Base-by-base conservation (phyloP, 2,888 invertebrate genomes). In the Drosophila longiperda region DNA sequence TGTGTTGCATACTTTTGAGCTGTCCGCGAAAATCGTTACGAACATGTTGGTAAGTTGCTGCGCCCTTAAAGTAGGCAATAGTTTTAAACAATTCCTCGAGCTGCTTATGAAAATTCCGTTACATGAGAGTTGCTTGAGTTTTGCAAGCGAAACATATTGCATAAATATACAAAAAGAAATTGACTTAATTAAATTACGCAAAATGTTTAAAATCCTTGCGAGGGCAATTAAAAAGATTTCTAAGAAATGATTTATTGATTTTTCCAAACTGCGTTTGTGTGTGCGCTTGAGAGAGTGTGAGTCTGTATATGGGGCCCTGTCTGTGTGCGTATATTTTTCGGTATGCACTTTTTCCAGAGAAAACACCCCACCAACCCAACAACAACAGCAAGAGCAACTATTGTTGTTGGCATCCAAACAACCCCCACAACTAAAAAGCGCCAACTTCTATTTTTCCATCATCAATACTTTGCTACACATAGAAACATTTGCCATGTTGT, bases 291-390 rank as follows among this genome's bases (percentile, higher is more conserved):
- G 59, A 61, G 75, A 54, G 69, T 70, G 38, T 59, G 32, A 59
- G 58, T 33, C 64, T 60, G 69, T 59, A 45, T 50, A 61, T 78
- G 63, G 62, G 60, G 26, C 64, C 60, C 71, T 78, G 75, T 68
- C 74, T 74, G 83, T 82, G 83, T 75, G 86, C 72, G 82, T 83
- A 77, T 78, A 85, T 71, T 89, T 87, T 89, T 87, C 89, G 80
- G 89, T 87, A 87, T 87, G 87, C 87, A 87, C 87, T 87, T 87
- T 87, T 87, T 84, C 87, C 82, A 89, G 86, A 82, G 88, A 86
- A 23, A 83, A 86, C 82, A 88, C 74, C 81, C 71, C 72, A 77
- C 78, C 67, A 73, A 45, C 62, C 15, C 53, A 54, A 29, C 62
- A 54, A 36, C 66, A 66, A 7, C 58, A 68, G 50, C 66, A 72